These are phyloP conservation scores for Iphiclides podalirius DNA, from an alignment of 2,888 invertebrate genomes.

Conservation along the genomic window DNA sequence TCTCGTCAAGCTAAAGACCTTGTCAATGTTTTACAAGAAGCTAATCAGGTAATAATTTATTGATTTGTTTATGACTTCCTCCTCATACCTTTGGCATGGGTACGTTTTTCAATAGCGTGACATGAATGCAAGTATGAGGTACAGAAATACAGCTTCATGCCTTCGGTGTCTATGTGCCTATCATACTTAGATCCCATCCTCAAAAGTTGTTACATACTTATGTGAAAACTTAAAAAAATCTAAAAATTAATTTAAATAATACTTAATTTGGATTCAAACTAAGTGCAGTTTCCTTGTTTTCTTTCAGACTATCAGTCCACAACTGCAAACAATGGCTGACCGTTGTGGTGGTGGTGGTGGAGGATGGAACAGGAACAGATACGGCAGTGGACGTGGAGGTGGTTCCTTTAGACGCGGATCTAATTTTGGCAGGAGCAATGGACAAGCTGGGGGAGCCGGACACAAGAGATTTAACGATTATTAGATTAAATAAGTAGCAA, in stretches of 20 bases:
- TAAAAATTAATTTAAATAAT: not conserved
- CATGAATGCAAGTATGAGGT: conserved; percentile 89
- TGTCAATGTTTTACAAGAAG: conserved; percentile 92
- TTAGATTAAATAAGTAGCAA: conserved; percentile 54
- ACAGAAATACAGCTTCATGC: conserved; percentile 84
- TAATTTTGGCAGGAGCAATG: conserved; percentile 64
- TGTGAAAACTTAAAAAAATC: not conserved
- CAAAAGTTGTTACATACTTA: conserved; percentile 80
- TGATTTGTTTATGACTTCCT: conserved; percentile 55
- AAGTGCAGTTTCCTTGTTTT: no score
- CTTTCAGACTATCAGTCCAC: conserved; percentile 89
- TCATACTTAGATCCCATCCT: conserved; percentile 88
- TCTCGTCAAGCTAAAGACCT: conserved; percentile 93
- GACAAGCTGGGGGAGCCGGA: conserved; percentile 53
- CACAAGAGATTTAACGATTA: conserved; percentile 72
- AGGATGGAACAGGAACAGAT: conserved; percentile 78
- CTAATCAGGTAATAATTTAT: conserved; percentile 84
- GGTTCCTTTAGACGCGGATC: conserved; percentile 73
- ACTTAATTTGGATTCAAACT: no score
- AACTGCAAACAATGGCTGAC: conserved; percentile 88
- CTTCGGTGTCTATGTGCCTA: conserved; percentile 87
- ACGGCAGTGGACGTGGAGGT: conserved; percentile 66
- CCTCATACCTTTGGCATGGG: conserved; percentile 90
- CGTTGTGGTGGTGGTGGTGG: conserved; percentile 82
- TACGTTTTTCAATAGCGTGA: conserved; percentile 82